These are phyloP conservation scores for Diorhabda elongata DNA, from an alignment of 1,140 invertebrate species.

Conservation along the genomic window DNA sequence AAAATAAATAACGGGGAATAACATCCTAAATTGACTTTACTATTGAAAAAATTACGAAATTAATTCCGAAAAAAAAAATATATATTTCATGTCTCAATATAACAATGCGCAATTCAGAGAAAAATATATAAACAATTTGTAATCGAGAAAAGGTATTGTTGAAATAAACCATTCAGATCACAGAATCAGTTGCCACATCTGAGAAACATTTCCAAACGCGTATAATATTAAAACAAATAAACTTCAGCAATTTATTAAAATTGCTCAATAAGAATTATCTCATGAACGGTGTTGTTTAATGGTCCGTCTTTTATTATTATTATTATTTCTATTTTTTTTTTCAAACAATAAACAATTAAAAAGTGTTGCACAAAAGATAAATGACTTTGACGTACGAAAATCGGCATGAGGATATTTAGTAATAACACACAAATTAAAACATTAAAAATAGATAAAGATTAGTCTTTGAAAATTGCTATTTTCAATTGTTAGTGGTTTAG, in stretches of 20 bases:
- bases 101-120: no score
- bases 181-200: not conserved
- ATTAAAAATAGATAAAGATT: not conserved
- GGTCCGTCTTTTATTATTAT: not conserved
- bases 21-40: slow-evolving; percentile 1
- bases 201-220: not conserved
- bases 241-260: not conserved
- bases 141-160: no score
- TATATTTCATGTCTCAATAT: no score
- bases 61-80: not conserved
- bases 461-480: not conserved
- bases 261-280: not conserved
- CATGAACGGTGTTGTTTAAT: not conserved
- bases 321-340: not conserved
- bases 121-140: no score
- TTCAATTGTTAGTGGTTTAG: not conserved
- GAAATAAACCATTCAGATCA: not conserved
- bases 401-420: not conserved
- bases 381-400: not conserved
- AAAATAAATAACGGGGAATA: no score
- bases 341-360: slow-evolving; percentile 1
- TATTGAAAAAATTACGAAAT: not conserved
- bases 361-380: not conserved
- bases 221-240: not conserved
- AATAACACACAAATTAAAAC: not conserved